A percentile compares a stretch with the other conserved stretches of the same genome.
Conservation (phyloP, 2,888 invertebrate species). For the Rutpela maculata region DNA sequence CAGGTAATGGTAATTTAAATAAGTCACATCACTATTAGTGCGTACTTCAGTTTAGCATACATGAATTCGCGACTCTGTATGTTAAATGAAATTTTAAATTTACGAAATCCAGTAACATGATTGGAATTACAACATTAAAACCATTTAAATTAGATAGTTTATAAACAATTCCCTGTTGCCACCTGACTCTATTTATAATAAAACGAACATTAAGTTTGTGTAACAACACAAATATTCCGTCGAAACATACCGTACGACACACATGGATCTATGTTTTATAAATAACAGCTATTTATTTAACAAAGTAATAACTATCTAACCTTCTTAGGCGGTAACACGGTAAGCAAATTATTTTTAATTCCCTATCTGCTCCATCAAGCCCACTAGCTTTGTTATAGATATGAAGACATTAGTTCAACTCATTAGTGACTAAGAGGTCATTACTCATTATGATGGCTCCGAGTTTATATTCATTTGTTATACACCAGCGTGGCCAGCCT, state of each 20-base stretch:
- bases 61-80: no score
- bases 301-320: conserved; percentile 10
- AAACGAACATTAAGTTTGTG: neutral
- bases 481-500: neutral
- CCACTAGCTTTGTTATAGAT: conserved; percentile 56
- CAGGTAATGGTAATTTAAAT: no score
- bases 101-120: no score
- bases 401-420: conserved; percentile 68
- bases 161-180: neutral
- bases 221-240: conserved; percentile 1
- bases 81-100: no score
- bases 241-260: neutral
- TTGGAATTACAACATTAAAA: neutral
- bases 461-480: conserved; percentile 27
- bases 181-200: conserved; percentile 3
- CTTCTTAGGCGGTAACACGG: conserved; percentile 18
- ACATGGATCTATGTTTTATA: neutral
- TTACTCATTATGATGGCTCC: conserved; percentile 60
- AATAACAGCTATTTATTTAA: conserved; percentile 26
- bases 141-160: neutral
- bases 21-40: no score
- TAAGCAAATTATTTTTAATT: conserved; percentile 34
- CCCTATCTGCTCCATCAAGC: conserved; percentile 20
- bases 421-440: conserved; percentile 63
- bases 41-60: no score